Base-by-base conservation (phyloP, 2,797 vertebrate species). In the Cyprinodon diabolis region DNA sequence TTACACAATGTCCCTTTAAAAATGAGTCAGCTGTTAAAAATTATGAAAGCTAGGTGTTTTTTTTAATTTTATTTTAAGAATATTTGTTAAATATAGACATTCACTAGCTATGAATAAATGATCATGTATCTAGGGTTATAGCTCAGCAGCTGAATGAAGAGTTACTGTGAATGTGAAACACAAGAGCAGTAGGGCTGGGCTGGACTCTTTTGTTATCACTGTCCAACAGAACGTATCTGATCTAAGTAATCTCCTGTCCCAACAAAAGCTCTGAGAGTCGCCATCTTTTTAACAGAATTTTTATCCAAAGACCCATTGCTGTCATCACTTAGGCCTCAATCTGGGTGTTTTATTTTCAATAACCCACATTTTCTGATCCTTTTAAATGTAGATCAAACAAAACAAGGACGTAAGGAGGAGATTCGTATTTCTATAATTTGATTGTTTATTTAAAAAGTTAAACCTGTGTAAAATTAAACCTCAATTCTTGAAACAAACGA, bases 171-270 rank as follows among this genome's bases (percentile, higher is more conserved):
- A 69, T 51, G 55, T 69, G 52, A 35, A 71, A 78, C 1, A 35
- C 60, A 45, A 55, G 2, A 1, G 45, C 49, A 47, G 67, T 63
- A 60, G 6, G 10, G 75, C 65, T 62, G 68, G 23, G 71, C 79
- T 68, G 43, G 66, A 55, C 65, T 5, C n/a, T 3, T 35, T 57
- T 66, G 78, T 90, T 91, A 92, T 93, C 89, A 80, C 12, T 0
- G 54, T 54, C 68, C 76, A 69, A 35, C 89, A 90, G 82, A 74
- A 76, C 12, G 30, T 70, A 68, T 51, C 6, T 78, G 83, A 87
- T 83, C 87, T 68, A 68, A 48, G 25, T 35, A 14, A 83, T 84
- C 70, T 75, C 78, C 74, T 84, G 68, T 79, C 76, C 75, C 63
- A 86, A 74, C 62, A 67, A 66, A 35, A n/a, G 13, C 66, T 57